Base-by-base conservation (phyloP, 2,797 vertebrate genomes). In the Coreius guichenoti region DNA sequence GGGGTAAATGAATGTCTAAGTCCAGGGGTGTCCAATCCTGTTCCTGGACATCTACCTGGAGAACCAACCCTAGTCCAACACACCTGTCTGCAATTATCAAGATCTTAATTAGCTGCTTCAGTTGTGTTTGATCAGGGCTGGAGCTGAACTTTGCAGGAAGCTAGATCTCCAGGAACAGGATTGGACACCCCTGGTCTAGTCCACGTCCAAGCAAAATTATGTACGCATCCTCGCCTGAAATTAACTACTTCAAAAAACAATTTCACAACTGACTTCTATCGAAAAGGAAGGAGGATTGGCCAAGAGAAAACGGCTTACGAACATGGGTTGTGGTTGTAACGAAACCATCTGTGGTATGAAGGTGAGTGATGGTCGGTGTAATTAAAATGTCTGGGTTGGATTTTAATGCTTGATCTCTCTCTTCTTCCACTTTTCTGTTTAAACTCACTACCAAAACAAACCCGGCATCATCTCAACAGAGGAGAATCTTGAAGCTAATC, bases 341-440 rank as follows among this genome's bases (percentile, higher is more conserved):
- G 43, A 39, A 82, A 72, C 56, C 67, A 56, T 81, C 67, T 81
- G 80, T 58, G 81, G 69, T 73, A 45, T 56, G 80, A 82, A 72
- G 54, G 68, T 74, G 70, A 74, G 69, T 49, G 54, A 82, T 63
- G 47, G 58, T 58, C 49, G 58, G 63, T 6, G 47, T 58, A 80
- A 80, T 79, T 61, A 33, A 72, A 85, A 56, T 29, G 74, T 85
- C 83, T 72, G 65, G 26, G 49, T 84, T 56, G 67, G 63, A 77
- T 90, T 91, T 92, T 94, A 92, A 94, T 95, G 94, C 95, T 95
- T 93, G 94, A 93, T 93, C 91, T 93, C 92, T 93, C 92, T 93
- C 92, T 89, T 91, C 91, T 93, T 95, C 90, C 88, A 88, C 83
- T 88, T 89, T 86, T 85, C 91, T 84, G 84, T 90, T 85, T 79